Base-by-base conservation (phyloP, 2,113 vertebrate genomes). In the Carassius auratus region DNA sequence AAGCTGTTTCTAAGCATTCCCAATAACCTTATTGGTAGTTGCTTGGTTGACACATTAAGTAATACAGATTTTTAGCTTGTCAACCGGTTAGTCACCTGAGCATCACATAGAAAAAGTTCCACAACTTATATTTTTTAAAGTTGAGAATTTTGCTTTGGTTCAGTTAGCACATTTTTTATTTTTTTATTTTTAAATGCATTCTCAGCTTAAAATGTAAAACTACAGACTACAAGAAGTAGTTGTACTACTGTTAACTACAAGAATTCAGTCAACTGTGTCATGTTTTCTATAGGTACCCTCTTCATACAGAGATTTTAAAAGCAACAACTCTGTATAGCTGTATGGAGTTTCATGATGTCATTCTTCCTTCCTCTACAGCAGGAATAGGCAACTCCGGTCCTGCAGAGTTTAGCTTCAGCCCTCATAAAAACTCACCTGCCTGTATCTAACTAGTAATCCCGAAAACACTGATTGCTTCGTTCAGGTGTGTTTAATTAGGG, bases 351-450 rank as follows among this genome's bases (percentile, higher is more conserved):
- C 71, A 74, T 88, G 76, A 88, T 57, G 74, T 86, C 81, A 86
- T 61, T 30, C 69, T 86, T 88, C 87, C 87, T 88, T 88, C 84
- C 87, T 81, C 33, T 80, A 61, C 30, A 77, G 68, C 26, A 26
- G 26, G 26, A 26, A 26, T 26, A 26, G 26, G 26, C 26, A 26
- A 26, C 26, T 26, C 26, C 26, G 26, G 26, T 26, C 26, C 26
- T 26, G 26, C 26, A 26, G 26, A 26, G 26, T 26, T 26, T 26
- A 26, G 26, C 26, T 26, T 26, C 26, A 26, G 26, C 26, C 26
- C 26, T 26, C 26, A 26, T 26, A 26, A 26, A 26, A 26, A 26
- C 26, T 26, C 26, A 26, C 26, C 26, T 26, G 26, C 26, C 26
- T 26, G 26, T 26, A 26, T 26, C 26, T 26, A 26, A 26, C 26